Evolutionary conservation across 2,113 vertebrate genomes (phyloP), one percentile per base, ranked within the genome.

Genomic region (Tyto alba): DNA sequence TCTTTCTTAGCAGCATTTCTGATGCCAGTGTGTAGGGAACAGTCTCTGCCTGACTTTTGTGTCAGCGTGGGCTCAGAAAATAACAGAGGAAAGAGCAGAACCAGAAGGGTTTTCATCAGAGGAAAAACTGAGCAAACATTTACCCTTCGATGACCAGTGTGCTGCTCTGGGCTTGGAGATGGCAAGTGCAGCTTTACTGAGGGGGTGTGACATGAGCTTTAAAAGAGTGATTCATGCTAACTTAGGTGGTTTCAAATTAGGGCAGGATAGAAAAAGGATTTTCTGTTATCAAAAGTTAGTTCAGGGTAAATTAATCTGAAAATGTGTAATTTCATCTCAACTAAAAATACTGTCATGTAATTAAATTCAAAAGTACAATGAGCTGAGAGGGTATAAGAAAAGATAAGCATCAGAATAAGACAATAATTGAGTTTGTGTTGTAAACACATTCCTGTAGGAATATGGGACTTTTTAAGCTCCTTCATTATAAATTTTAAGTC

Each of bases 301-400:
- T 92, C 67, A 72, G 81, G 76, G 73, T 75, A 87, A 96, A 90
- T 94, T 93, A 93, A 85, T 96, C 73, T 92, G 73, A 93, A 89
- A 96, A 95, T 50, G n/a, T 89, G 77, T 93, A 89, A 85, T 96
- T 97, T 97, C 74, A 76, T 93, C 73, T 89, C 48, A 73, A 81
- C 89, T 95, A 71, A 92, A 95, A 96, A 82, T 95, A 66, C 53
- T 80, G 45, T 66, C n/a, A 68, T 72, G 90, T 96, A 96, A 96
- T 96, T 96, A 96, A 96, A 92, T 91, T 78, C 52, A 18, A 7
- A 92, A 94, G 63, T 45, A 87, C 90, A 80, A 68, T 90, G 90
- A 90, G 90, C 84, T 85, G 76, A 81, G 86, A 82, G 81, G 66
- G 14, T 82, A 10, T 55, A 45, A 72, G 94, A 48, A 41, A 50